Evolutionary conservation across 2,888 invertebrate species (phyloP).

Genomic region (Epsilonema sp.): DNA sequence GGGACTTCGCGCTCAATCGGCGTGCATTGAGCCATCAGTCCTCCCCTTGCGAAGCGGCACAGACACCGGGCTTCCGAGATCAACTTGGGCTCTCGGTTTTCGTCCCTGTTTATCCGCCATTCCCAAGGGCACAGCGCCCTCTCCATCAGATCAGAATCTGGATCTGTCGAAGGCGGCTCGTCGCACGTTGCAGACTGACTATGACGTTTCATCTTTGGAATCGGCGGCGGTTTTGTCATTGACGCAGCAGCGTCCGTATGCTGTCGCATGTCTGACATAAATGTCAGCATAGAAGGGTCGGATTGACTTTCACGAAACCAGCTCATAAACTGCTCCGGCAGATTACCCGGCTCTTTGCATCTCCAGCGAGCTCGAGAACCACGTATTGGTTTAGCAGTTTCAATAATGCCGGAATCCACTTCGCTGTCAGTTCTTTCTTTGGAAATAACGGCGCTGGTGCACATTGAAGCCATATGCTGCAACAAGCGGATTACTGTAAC

Average conservation of each 20-base stretch:
- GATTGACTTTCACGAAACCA: background rate
- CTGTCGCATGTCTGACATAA: no score
- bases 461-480: no score
- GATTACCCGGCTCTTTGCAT: slow-evolving; percentile 1
- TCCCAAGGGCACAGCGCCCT: slow-evolving; percentile 6
- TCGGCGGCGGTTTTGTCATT: no score
- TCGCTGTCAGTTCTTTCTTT: no score
- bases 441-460: no score
- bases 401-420: no score
- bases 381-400: no score
- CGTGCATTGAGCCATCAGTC: slow-evolving; percentile 16
- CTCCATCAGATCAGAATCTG: slow-evolving; percentile 1
- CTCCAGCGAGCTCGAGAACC: no score
- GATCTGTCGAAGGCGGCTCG: background rate
- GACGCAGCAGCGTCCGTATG: background rate
- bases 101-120: slow-evolving; percentile 16
- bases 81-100: slow-evolving; percentile 21
- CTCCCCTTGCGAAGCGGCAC: slow-evolving; percentile 19
- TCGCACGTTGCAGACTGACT: background rate
- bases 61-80: slow-evolving; percentile 20
- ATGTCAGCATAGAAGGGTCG: background rate
- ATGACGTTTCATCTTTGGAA: no score
- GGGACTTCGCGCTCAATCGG: slow-evolving; percentile 20
- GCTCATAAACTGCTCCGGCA: background rate
- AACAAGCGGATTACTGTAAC: no score